Base-by-base conservation (phyloP, 1,140 invertebrate genomes). In the Homalodisca vitripennis region DNA sequence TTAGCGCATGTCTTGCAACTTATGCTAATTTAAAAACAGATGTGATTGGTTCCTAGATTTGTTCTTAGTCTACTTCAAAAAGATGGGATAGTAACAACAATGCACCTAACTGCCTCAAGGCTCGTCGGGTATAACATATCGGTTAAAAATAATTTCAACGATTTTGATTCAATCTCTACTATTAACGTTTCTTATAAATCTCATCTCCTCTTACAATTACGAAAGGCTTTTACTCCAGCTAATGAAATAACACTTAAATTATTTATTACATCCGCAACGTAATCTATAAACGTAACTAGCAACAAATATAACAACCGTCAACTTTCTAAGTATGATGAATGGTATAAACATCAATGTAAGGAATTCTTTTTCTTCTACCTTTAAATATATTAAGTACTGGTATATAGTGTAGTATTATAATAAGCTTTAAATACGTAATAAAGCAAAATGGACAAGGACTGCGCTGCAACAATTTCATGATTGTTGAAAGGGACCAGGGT, bases 321-420 rank as follows among this genome's bases (percentile, higher is more conserved):
- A 60, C 55, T 60, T 60, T 60, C 55, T 60, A 60, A 60, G 29
- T 60, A 60, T 30, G 27, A 60, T 24, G 29, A 60, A 60, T 60
- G 55, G 55, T 60, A 60, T 60, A 60, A 60, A 60, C 55, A 60
- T 60, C 55, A 60, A 60, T 60, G 22, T 60, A 60, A 60, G 55
- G 55, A 60, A 51, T 51, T 51, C 14, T 24, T 24, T 60, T 30
- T 60, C 55, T 12, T 60, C 22, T 30, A 60, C 27, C n/a, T 60
- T 30, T 30, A 27, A 60, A 60, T 60, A 60, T 60, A 60, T 60
- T 60, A 60, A 60, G 55, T 60, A 60, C 55, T 60, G 55, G 26
- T 60, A 60, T 60, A 60, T 60, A 60, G 55, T 60, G 27, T 60
- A 60, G 22, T 60, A 60, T 22, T 27, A 60, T 60, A 60, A 60